Evolutionary conservation across 2,888 invertebrate genomes (phyloP).

Genomic region (Tachina fera): DNA sequence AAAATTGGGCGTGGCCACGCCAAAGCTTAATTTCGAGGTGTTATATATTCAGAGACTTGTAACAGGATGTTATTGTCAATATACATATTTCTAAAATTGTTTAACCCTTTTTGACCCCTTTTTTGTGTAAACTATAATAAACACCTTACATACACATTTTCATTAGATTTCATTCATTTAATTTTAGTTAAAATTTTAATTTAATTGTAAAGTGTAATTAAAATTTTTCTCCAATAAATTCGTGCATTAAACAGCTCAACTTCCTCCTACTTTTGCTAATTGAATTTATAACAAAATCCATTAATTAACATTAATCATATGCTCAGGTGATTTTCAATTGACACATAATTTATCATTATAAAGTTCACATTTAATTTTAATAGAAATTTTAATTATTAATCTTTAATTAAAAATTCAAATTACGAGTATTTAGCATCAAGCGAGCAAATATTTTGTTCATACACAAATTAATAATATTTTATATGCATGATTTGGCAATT

Average conservation of each 20-base stretch:
- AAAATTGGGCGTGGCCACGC: too few relatives aligned
- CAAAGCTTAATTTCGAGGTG: too few relatives aligned
- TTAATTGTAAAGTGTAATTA: too few relatives aligned
- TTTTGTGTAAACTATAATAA: too few relatives aligned
- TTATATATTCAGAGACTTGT: too few relatives aligned
- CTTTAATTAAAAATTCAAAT: constrained; percentile 15
- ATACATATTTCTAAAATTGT: too few relatives aligned
- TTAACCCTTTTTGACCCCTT: too few relatives aligned
- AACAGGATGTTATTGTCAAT: too few relatives aligned
- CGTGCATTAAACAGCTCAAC: not conserved
- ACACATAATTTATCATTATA: not conserved
- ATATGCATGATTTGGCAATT: constrained; percentile 41
- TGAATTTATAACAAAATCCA: not conserved
- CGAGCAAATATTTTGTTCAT: not conserved
- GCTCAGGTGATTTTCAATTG: not conserved
- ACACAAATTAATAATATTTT: constrained; percentile 4
- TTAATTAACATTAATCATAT: constrained; percentile 45
- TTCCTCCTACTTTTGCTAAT: not conserved
- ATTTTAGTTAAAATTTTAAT: too few relatives aligned
- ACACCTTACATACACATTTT: too few relatives aligned
- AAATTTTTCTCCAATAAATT: too few relatives aligned
- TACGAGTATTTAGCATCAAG: constrained; percentile 2
- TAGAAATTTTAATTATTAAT: not conserved
- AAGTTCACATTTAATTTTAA: not conserved
- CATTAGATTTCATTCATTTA: too few relatives aligned